Evolutionary conservation across 2,888 invertebrate species (phyloP), one percentile per base, ranked within the genome.

Genomic region (Zele albiditarsus): DNA sequence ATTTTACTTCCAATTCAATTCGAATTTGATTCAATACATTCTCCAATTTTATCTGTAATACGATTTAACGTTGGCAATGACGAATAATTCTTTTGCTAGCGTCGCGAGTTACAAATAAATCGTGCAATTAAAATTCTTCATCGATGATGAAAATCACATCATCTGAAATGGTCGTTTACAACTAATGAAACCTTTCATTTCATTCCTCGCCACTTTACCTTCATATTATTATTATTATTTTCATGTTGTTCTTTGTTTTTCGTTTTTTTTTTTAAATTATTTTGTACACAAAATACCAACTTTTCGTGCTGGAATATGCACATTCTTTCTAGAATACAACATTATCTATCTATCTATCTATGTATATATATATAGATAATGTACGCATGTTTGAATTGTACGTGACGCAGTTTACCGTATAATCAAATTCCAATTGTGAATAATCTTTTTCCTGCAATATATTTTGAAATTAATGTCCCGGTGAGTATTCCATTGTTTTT

Each of bases 281-380:
- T 84, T 88, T 86, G 85, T 87, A 87, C 88, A 87, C 84, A 87
- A 88, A 89, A 88, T 88, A 87, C 85, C 84, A 84, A 87, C 84
- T 87, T 84, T 84, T 82, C 85, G 84, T 86, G 85, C 84, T 83
- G 79, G 71, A 84, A 86, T 65, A 71, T 82, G 83, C 87, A 86
- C 86, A 84, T 84, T 58, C 65, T 20, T 57, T 68, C 81, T 77
- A 81, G 78, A 80, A 80, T 81, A 80, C 79, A 76, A 66, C 72
- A 78, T 72, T 77, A 63, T 76, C 73, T 71, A 75, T 80, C 79
- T 38, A 38, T 38, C 38, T 38, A 38, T 38, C 76, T 81, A 81
- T 75, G 81, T 77, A 78, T 78, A 79, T 80, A 78, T 77, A 77
- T 79, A 80, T 8, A 38, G 38, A 8, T 8, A 38, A 38, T 38